These are phyloP conservation scores for Clarias laeviceps DNA, from an alignment of 2,797 vertebrate genomes.

Conservation along the genomic window DNA sequence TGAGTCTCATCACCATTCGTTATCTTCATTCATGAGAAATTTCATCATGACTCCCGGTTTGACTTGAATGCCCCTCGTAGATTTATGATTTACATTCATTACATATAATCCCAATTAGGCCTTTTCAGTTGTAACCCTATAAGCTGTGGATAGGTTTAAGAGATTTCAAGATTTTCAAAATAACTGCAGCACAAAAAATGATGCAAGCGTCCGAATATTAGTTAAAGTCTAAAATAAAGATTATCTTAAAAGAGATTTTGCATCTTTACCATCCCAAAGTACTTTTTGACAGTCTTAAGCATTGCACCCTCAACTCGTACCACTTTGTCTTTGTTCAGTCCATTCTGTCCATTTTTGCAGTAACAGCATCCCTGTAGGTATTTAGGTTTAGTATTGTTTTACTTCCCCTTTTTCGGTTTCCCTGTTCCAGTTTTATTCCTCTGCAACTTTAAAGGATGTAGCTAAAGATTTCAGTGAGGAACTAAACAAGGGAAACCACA, in stretches of 20 bases:
- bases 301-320: background rate
- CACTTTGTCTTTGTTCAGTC: background rate
- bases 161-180: background rate
- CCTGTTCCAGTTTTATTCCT: background rate
- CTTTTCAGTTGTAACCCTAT: background rate
- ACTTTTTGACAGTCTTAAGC: background rate
- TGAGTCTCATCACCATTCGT: too few species aligned
- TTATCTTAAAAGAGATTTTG: background rate
- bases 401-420: background rate
- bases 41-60: too few species aligned
- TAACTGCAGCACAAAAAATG: background rate
- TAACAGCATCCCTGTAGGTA: background rate
- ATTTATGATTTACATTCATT: background rate
- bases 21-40: too few species aligned
- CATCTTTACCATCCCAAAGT: background rate
- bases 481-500: slow-evolving; percentile 2
- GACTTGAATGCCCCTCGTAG: too few species aligned
- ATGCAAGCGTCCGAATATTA: background rate
- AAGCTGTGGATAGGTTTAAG: background rate
- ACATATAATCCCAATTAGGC: background rate
- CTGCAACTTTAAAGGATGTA: background rate
- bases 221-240: background rate
- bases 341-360: background rate
- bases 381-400: background rate
- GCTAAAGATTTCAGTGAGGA: background rate